phyloP scores from a whole-genome alignment of 2,888 invertebrate genomes.

The Rhopalosiphum nymphaeae region DNA sequence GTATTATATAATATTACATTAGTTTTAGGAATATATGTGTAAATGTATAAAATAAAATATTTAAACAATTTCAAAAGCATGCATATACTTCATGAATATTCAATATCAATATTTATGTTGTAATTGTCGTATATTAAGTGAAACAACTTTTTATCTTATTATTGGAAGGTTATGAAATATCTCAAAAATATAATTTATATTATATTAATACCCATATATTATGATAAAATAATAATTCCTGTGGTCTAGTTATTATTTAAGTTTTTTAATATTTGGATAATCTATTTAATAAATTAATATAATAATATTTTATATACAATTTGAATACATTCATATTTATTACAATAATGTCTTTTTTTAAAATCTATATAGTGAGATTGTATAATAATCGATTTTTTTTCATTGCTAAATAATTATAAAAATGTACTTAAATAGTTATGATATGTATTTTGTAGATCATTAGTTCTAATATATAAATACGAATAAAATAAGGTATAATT shows the following conservation, averaged over 20 bases:
- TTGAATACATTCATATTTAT: neutral
- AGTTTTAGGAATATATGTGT: neutral
- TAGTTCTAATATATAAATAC: no score
- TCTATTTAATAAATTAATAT: no score
- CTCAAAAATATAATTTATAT: neutral
- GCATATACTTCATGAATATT: neutral
- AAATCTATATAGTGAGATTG: neutral
- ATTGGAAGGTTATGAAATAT: neutral
- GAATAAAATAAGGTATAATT: neutral
- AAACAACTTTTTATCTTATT: neutral
- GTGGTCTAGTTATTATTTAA: neutral
- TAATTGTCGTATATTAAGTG: neutral
- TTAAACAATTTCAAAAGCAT: neutral
- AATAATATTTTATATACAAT: neutral
- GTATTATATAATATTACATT: neutral
- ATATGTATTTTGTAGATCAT: neutral
- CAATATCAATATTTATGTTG: neutral
- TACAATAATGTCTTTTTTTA: neutral
- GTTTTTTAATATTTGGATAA: neutral
- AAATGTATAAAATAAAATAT: neutral
- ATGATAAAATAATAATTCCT: neutral
- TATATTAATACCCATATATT: neutral
- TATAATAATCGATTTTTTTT: neutral
- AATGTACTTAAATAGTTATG: neutral
- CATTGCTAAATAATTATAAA: neutral